Evolutionary conservation across 2,888 invertebrate species (phyloP).

Genomic region (Chymomyza procnemis): DNA sequence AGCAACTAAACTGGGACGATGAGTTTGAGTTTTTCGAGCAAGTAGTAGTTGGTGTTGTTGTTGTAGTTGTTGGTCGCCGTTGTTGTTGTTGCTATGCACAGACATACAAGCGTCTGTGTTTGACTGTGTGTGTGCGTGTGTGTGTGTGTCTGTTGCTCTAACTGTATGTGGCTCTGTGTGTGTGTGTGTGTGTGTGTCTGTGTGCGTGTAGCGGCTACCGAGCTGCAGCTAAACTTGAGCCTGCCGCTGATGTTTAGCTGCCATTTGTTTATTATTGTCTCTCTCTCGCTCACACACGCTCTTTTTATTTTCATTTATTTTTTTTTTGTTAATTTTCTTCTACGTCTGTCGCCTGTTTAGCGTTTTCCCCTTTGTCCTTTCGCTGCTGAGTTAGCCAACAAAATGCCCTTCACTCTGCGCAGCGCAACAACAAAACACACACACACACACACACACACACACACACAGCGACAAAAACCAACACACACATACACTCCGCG

Average conservation of each 20-base stretch:
- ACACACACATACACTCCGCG: constrained; percentile 2
- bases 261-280: constrained; percentile 48
- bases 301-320: no score
- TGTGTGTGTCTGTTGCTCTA: not conserved
- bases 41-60: not conserved
- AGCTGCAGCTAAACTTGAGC: not conserved
- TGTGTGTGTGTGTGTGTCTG: not conserved
- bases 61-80: no score
- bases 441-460: not conserved
- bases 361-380: constrained; percentile 39
- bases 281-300: not conserved
- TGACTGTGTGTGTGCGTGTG: not conserved
- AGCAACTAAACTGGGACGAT: not conserved
- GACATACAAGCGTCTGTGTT: no score
- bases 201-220: not conserved
- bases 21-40: not conserved
- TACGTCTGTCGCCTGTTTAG: constrained; percentile 28
- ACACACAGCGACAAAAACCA: constrained; percentile 20
- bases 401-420: constrained; percentile 58
- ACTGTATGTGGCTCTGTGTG: no score
- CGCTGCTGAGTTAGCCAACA: constrained; percentile 26
- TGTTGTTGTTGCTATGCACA: not conserved
- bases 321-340: constrained; percentile 25
- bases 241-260: constrained; percentile 34
- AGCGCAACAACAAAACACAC: not conserved